phyloP scores from a whole-genome alignment of 2,797 vertebrate species.

The Sphenopsis melanotis region DNA sequence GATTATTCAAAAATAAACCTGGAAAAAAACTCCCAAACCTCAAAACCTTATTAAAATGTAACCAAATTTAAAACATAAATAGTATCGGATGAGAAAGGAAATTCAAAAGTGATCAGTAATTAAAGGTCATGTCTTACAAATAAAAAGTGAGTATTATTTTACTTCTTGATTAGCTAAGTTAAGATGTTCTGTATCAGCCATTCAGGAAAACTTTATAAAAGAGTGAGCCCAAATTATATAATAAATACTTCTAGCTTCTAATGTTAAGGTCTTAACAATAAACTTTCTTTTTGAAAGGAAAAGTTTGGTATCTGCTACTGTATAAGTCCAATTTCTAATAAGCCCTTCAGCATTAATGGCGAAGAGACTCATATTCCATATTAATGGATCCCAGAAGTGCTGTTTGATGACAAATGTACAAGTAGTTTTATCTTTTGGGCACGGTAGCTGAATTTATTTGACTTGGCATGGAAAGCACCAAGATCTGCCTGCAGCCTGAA shows the following conservation, averaged over 20 bases:
- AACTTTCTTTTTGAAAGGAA: background rate
- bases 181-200: background rate
- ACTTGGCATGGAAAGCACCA: background rate
- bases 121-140: background rate
- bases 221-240: background rate
- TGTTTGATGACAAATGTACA: slow-evolving; percentile 1
- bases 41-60: background rate
- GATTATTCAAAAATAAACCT: background rate
- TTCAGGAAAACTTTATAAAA: background rate
- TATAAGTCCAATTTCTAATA: background rate
- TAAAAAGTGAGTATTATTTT: background rate
- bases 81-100: background rate
- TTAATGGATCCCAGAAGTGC: slow-evolving; percentile 6
- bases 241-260: background rate
- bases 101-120: background rate
- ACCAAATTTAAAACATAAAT: background rate
- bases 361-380: background rate
- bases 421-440: background rate
- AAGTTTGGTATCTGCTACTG: background rate
- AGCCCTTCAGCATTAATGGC: background rate
- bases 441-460: background rate
- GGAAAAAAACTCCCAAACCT: rapidly evolving
- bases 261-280: background rate
- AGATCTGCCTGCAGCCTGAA: background rate
- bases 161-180: background rate